These are phyloP conservation scores for Amorpha juglandis DNA, from an alignment of 2,888 invertebrate genomes.

Conservation along the genomic window DNA sequence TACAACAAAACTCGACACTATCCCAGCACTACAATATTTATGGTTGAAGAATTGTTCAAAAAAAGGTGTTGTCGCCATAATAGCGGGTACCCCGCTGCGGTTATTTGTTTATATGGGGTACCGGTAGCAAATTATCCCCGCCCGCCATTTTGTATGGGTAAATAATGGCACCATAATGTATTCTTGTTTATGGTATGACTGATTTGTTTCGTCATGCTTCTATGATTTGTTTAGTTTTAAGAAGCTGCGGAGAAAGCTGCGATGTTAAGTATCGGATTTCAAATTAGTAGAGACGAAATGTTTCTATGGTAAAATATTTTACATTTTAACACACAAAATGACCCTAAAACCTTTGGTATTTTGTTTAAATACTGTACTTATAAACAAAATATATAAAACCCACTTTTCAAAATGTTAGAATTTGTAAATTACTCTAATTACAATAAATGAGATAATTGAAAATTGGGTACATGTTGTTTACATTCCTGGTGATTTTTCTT, in stretches of 20 bases:
- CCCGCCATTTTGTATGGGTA: conserved; percentile 70
- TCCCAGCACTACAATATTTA: conserved; percentile 22
- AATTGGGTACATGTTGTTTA: no score
- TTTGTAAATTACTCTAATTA: no score
- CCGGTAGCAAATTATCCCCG: conserved; percentile 82
- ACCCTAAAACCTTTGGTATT: no score
- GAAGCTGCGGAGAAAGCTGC: conserved; percentile 6
- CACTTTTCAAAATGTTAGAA: no score
- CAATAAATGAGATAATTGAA: no score
- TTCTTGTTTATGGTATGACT: conserved; percentile 45
- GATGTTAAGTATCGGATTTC: not conserved
- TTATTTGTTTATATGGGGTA: conserved; percentile 64
- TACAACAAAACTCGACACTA: not conserved
- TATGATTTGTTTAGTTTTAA: conserved; percentile 31
- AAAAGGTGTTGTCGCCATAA: conserved; percentile 61
- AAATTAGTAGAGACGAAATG: not conserved
- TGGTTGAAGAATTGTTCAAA: conserved; percentile 70
- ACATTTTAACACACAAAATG: not conserved
- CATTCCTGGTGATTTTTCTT: no score
- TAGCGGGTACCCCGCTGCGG: conserved; percentile 62
- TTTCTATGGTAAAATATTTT: not conserved
- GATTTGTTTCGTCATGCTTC: conserved; percentile 54
- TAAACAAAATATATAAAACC: no score
- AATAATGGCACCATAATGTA: conserved; percentile 65
- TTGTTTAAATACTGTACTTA: no score